These are phyloP conservation scores for Eristalis pertinax DNA, from an alignment of 2,888 invertebrate species.

Conservation along the genomic window DNA sequence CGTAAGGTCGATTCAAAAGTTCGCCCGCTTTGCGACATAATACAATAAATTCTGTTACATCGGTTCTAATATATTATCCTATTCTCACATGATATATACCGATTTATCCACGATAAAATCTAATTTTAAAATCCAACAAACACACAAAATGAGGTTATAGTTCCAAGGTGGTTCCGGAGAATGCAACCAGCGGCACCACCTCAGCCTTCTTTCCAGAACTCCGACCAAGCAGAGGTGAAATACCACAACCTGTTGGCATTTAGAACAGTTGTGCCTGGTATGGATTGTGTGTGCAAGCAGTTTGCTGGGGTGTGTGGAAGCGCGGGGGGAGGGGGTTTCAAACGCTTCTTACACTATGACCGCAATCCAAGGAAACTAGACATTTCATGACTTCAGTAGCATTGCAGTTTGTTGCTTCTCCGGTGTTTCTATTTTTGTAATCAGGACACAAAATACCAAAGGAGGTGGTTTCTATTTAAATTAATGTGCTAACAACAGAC, in stretches of 20 bases:
- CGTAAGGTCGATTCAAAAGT: slow-evolving; percentile 50
- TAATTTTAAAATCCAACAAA: slow-evolving; percentile 69
- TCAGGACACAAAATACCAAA: slow-evolving; percentile 69
- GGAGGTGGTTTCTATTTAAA: slow-evolving; percentile 65
- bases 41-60: slow-evolving; percentile 52
- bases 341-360: neutral
- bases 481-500: slow-evolving; percentile 67
- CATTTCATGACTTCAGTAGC: slow-evolving; percentile 30
- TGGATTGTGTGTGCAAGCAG: neutral
- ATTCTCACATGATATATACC: slow-evolving; percentile 52
- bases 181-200: slow-evolving; percentile 52
- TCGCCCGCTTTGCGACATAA: slow-evolving; percentile 44
- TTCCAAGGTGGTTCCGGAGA: slow-evolving; percentile 71
- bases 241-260: slow-evolving; percentile 72
- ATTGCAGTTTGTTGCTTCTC: slow-evolving; percentile 71
- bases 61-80: slow-evolving; percentile 60
- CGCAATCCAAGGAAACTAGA: slow-evolving; percentile 21
- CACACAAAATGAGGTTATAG: slow-evolving; percentile 69
- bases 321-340: neutral
- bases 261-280: slow-evolving; percentile 27
- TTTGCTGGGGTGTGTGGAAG: neutral
- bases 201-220: slow-evolving; percentile 35
- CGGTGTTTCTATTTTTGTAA: slow-evolving; percentile 64
- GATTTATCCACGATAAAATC: slow-evolving; percentile 61
- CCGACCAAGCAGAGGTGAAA: slow-evolving; percentile 47